Evolutionary conservation across 2,888 invertebrate species (phyloP), one percentile per base, ranked within the genome.

Genomic region (Timema cristinae): DNA sequence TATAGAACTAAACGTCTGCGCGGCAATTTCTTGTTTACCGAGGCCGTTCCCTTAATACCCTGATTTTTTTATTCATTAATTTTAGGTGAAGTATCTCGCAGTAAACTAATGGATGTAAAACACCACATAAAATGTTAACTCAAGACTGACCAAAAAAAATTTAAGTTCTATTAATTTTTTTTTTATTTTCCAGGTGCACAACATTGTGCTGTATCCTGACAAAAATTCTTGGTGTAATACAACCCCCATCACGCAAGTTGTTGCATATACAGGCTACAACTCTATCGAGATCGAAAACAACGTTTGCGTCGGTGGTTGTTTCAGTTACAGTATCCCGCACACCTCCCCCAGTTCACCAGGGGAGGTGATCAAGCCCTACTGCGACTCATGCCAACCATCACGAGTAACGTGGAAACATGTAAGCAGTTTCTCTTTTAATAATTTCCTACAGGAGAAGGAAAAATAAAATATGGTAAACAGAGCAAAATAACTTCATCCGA

Each of bases 141-240:
- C 32, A 32, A 32, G 32, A 32, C 4, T 32, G 4, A 32, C 32
- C 32, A 32, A 32, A 32, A 32, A 32, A 32, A 32, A 32, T 32
- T 32, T 32, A 32, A 2, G 32, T 32, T 32, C 32, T n/a, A n/a
- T n/a, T n/a, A 32, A 32, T 32, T 32, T 32, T 32, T 32, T 32
- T 32, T 32, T 32, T n/a, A n/a, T 32, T 32, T 32, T 32, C 69
- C 75, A 89, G 88, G 89, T 90, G 8, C 89, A 90, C 82, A 90
- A 90, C 79, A 89, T 90, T 73, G 89, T 89, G 6, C 80, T 90
- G 59, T 89, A 90, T 78, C 89, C 89, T 2, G 89, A 90, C 79
- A 87, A 88, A 77, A 88, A 89, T 79, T 89, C 89, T 48, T 90
- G 90, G 89, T 90, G 90, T 79, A 88, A 89, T 78, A 87, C 88